Percentiles rank a stretch among this genome's conserved stretches.
Evolutionary conservation across 2,113 vertebrate genomes (phyloP).

Genomic region (Formicarius rufipectus): DNA sequence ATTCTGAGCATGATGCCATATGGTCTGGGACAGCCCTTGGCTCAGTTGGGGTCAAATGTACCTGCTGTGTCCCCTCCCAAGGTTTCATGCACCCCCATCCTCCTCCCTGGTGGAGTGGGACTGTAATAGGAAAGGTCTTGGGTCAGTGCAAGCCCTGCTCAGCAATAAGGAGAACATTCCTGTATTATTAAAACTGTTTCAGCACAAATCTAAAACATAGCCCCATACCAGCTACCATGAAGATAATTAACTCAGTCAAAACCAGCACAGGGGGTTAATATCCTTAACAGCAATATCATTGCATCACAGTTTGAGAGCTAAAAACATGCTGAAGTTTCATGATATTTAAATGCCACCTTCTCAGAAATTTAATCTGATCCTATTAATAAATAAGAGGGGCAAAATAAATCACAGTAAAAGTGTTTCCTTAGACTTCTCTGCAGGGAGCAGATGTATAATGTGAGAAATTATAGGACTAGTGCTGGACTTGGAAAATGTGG

Average conservation of each 20-base stretch:
- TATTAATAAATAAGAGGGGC: not conserved
- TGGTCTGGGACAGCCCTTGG: not conserved
- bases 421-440: not conserved
- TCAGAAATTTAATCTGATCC: not conserved
- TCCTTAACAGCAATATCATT: not conserved
- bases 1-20: not conserved
- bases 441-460: not conserved
- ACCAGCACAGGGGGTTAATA: not conserved
- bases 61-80: not conserved
- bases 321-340: not conserved
- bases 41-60: not conserved
- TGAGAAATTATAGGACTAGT: not conserved
- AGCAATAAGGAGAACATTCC: too few relatives aligned
- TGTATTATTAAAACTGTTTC: not conserved
- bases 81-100: not conserved
- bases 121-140: not conserved
- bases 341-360: not conserved
- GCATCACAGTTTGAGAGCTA: not conserved
- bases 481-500: not conserved
- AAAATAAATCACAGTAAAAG: not conserved
- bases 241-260: not conserved
- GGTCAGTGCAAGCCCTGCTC: not conserved
- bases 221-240: not conserved
- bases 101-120: not conserved
- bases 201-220: not conserved